Percentiles rank a stretch among this genome's conserved stretches.
phyloP scores from a whole-genome alignment of 2,797 vertebrate species.

The Megalops cyprinoides region DNA sequence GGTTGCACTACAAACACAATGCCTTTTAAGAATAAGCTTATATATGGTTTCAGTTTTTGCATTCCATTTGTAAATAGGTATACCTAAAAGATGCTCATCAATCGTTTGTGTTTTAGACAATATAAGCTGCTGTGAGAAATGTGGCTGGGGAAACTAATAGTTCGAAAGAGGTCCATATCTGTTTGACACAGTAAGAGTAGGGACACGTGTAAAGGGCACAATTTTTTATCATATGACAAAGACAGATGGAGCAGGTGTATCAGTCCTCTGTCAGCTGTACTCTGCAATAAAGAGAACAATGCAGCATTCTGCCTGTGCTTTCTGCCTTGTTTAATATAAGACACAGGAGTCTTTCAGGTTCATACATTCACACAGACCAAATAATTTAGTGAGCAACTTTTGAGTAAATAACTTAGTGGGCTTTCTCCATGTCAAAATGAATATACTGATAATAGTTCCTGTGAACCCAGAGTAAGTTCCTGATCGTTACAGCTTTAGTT shows the following conservation, averaged over 20 bases:
- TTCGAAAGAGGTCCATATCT: background rate
- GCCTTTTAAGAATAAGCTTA: background rate
- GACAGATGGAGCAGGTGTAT: background rate
- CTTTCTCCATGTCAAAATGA: no score
- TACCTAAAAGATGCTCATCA: background rate
- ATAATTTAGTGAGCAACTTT: no score
- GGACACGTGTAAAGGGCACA: background rate
- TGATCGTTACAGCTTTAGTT: no score
- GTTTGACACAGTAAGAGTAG: background rate
- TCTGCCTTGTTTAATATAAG: background rate
- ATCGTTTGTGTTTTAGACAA: background rate
- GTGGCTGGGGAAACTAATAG: background rate
- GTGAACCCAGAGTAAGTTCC: no score
- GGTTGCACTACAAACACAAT: background rate
- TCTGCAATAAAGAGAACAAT: conserved; percentile 10
- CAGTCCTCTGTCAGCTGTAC: conserved; percentile 17
- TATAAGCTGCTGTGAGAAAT: conserved; percentile 19
- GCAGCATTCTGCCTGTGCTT: background rate
- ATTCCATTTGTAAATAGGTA: background rate
- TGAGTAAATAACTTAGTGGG: no score
- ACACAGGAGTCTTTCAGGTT: no score
- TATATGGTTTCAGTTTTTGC: background rate
- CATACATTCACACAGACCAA: no score
- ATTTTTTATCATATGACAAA: conserved; percentile 23
- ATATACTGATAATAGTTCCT: no score